phyloP scores from a whole-genome alignment of 2,113 vertebrate species.

The Phocoena sinus region DNA sequence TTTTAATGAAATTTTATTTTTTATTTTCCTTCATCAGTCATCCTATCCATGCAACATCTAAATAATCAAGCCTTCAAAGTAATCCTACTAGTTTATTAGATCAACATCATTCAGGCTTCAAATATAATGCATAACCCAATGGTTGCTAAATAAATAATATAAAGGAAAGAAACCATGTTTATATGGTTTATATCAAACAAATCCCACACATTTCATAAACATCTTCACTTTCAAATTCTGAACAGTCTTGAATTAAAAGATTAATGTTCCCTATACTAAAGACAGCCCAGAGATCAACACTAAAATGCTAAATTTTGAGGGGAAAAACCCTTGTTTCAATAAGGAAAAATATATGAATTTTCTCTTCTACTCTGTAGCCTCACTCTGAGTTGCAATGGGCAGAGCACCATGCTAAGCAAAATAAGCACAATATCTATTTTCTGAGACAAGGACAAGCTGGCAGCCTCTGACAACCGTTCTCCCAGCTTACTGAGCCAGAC shows the following conservation, averaged over 20 bases:
- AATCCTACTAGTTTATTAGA: neutral
- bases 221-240: neutral
- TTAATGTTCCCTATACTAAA: neutral
- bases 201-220: neutral
- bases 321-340: neutral
- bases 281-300: neutral
- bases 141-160: neutral
- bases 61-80: neutral
- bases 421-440: neutral
- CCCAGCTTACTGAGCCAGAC: neutral
- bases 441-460: neutral
- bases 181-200: neutral
- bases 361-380: neutral
- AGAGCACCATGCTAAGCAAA: neutral
- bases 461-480: neutral
- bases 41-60: neutral
- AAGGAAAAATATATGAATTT: neutral
- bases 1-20: neutral
- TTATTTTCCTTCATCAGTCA: neutral
- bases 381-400: neutral
- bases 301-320: constrained; percentile 1
- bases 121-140: neutral
- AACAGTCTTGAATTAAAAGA: neutral
- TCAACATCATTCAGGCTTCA: neutral
- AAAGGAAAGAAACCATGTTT: neutral